Conservation (phyloP, 2,888 invertebrate genomes). For the Toxonevra muliebris region DNA sequence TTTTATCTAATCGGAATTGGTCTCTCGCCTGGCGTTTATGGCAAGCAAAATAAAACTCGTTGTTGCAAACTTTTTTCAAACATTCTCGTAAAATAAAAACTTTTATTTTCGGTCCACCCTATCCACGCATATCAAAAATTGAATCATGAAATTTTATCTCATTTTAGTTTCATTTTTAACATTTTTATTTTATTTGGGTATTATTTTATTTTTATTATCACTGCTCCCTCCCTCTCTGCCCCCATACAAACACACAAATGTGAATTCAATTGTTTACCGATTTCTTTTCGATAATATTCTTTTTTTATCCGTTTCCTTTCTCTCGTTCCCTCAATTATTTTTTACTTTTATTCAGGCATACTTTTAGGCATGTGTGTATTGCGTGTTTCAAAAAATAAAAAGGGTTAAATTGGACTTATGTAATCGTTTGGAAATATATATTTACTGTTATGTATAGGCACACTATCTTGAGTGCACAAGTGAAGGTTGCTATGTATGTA, state of each 20-base stretch:
- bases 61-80: too few relatives aligned
- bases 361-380: slow-evolving; percentile 36
- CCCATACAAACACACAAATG: slow-evolving; percentile 34
- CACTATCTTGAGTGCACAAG: slow-evolving; percentile 12
- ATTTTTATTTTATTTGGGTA: too few relatives aligned
- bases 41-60: too few relatives aligned
- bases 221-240: too few relatives aligned
- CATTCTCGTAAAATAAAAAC: too few relatives aligned
- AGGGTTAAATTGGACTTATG: slow-evolving; percentile 51
- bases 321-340: not conserved
- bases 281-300: slow-evolving; percentile 45
- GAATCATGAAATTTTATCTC: slow-evolving; percentile 24
- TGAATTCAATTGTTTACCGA: slow-evolving; percentile 54
- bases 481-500: slow-evolving; percentile 40
- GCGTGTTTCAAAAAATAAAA: slow-evolving; percentile 40
- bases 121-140: not conserved
- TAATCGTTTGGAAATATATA: slow-evolving; percentile 37
- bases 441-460: slow-evolving; percentile 15
- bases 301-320: not conserved
- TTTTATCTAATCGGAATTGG: too few relatives aligned
- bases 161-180: slow-evolving; percentile 3
- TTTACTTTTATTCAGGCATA: slow-evolving; percentile 29
- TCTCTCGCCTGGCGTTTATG: too few relatives aligned
- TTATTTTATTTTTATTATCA: too few relatives aligned
- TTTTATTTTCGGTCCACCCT: not conserved